Base-by-base conservation (phyloP, 2,113 vertebrate species). In the Lagopus leucura region DNA sequence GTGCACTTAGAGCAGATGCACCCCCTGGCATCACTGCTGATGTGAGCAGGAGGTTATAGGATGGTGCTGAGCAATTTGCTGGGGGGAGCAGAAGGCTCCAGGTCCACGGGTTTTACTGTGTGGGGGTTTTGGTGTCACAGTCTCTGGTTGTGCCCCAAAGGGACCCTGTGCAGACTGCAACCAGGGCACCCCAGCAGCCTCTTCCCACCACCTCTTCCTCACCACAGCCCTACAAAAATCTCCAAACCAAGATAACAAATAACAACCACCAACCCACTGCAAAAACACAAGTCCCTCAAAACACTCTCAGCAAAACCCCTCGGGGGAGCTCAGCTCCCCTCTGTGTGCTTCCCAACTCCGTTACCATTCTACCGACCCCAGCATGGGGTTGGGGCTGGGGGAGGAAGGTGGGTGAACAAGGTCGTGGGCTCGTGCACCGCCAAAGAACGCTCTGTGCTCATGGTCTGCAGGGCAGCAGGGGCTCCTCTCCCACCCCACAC, bases 381-480 rank as follows among this genome's bases (percentile, higher is more conserved):
- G 6, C 28, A 19, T 1, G 19, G 36, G 30, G 36, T 1, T 1
- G 1, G 82, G 71, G 24, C 34, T 13, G 11, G 50, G 25, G 55
- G 10, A 43, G 7, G 25, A 38, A 24, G 20, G 64, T 43, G 15
- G 27, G 52, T 54, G 52, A 54, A 11, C 47, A 0, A 76, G 48
- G 55, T 5, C 72, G 4, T 2, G 1, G n/a, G 19, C 10, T 24
- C 28, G 0, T 4, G 8, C 50, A 27, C 11, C 2, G 27, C 47
- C 65, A 64, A 36, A 38, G 61, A 64, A 64, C 61, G 34, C 61
- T 64, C 38, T 12, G 61, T 40, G 61, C 38, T 64, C 36, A 38
- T 17, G 61, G 38, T 40, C 34, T 64, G 61, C 8, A 7, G 61
- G 61, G 38, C 61, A 40, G 61, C 38, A 17, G 61, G 61, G 61